Evolutionary conservation across 2,888 invertebrate species (phyloP), one percentile per base, ranked within the genome.

Genomic region (Spialia ferax): DNA sequence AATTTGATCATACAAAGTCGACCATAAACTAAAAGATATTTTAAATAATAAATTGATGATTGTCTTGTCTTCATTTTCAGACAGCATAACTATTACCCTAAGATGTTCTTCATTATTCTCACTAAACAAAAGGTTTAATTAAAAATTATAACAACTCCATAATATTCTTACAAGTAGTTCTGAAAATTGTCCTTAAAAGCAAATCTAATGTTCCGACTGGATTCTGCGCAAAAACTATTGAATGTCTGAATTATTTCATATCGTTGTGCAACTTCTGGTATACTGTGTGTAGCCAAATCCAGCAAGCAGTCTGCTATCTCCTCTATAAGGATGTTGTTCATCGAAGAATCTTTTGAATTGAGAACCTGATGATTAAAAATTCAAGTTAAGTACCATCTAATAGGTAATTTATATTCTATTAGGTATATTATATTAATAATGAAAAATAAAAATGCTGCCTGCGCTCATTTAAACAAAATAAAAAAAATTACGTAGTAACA

Each of bases 151-250:
- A 54, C 29, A 48, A 50, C 29, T 48, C n/a, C n/a, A n/a, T n/a
- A 32, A 70, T 35, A 80, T 22, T 23, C 91, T 88, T 75, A 91
- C 91, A 91, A 90, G 75, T 88, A 88, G 1, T 69, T 71, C 13
- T 79, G 81, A 69, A 88, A 77, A 32, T 78, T 77, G 6, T 74
- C 76, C 45, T 79, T 82, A 54, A 88, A 56, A 4, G 78, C 79
- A 59, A 82, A 77, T 75, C 91, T 76, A 11, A 84, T 76, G 59
- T 86, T 85, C n/a, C 86, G 76, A 59, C 80, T 82, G 0, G 83
- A 82, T 8, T 81, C 82, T 0, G 84, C 80, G 59, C 85, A 83
- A 71, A 77, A 82, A 50, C 79, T 68, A 38, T 91, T 91, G 38
- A 91, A 77, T 11, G 83, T 82, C 67, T 82, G 79, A 0, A 91